Evolutionary conservation across 2,113 vertebrate genomes (phyloP), one percentile per base, ranked within the genome.

Genomic region (Synchiropus splendidus): DNA sequence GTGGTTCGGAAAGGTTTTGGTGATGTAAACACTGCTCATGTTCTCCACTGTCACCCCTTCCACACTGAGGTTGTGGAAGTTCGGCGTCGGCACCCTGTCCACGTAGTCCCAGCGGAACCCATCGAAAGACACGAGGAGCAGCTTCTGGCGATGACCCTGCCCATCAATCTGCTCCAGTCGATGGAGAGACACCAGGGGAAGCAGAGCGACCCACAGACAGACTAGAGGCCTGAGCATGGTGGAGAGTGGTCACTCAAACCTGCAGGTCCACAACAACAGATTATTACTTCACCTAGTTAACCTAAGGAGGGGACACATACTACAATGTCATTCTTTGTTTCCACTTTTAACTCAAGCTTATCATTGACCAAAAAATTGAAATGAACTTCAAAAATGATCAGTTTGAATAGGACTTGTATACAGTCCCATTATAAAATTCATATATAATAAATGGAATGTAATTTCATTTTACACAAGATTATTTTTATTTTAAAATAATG

Each of bases 51-150:
- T 81, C 36, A 89, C 85, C 2, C 92, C 92, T 0, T 76, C 69
- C 0, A 73, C 47, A 45, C 89, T 85, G 47, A 89, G 48, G 39
- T 53, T 73, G 30, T 82, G 67, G n/a, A 96, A 93, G 66, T 78
- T 82, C 6, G 90, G 90, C 1, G 82, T 87, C 1, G 87, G 42
- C 34, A 88, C 85, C 31, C 78, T 88, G 36, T 89, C 60, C 10
- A 94, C 67, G 51, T 95, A 97, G 81, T 96, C 93, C 85, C 89
- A 92, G 1, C 90, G 87, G 62, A 97, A 96, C 38, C 92, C 92
- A 35, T 96, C 93, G 12, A 93, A 96, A 3, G 93, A 95, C 40
- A 96, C 70, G 0, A 95, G 73, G 18, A 96, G 78, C 31, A 94
- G 82, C 12, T 85, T 83, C 37, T 78, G 70, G 1, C 69, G 68